Conservation (phyloP, 2,113 vertebrate species). For the Cairina moschata region DNA sequence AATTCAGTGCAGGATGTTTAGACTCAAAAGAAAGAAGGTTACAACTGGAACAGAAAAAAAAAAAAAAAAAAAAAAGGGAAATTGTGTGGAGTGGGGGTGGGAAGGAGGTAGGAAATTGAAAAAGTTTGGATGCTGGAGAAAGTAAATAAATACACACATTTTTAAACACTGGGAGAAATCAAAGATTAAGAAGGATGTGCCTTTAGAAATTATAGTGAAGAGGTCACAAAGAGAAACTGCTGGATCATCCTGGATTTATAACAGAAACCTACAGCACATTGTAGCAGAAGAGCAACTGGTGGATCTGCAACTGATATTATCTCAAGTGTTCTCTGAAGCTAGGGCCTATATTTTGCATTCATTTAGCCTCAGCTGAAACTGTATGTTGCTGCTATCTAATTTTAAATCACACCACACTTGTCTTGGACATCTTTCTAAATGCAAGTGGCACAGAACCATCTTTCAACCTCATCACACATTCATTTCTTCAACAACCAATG, state of each 20-base stretch:
- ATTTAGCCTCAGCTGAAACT: not conserved
- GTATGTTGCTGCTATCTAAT: not conserved
- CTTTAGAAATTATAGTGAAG: not conserved
- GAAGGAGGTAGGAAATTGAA: not conserved
- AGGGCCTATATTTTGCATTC: not conserved
- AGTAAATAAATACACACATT: not conserved
- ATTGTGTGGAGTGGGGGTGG: fast-evolving
- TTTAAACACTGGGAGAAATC: not conserved
- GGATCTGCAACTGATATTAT: not conserved
- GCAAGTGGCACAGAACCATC: not conserved
- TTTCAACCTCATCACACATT: not conserved
- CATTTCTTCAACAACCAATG: not conserved
- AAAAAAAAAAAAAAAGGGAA: not conserved
- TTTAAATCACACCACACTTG: not conserved
- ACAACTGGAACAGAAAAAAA: not conserved
- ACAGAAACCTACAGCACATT: fast-evolving
- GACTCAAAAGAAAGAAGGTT: not conserved
- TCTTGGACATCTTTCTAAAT: not conserved
- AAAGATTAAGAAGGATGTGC: fast-evolving
- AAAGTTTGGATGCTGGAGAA: not conserved
- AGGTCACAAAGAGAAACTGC: not conserved
- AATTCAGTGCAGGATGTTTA: not conserved
- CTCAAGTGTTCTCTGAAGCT: no score
- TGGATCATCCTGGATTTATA: not conserved
- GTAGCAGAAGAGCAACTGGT: not conserved